Conservation (phyloP, 2,797 vertebrate genomes). For the Pempheris klunzingeri region DNA sequence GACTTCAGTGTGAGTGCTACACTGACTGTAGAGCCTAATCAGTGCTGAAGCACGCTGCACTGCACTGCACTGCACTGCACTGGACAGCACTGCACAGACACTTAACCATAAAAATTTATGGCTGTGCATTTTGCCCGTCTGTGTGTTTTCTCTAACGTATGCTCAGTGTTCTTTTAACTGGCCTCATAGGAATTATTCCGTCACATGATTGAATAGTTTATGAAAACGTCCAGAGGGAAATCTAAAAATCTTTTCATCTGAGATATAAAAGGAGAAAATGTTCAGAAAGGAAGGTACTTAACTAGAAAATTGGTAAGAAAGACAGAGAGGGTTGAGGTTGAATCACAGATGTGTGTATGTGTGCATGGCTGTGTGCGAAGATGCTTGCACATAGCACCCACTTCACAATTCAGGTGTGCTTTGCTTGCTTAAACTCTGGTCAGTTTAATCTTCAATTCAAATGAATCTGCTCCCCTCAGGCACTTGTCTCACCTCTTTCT, state of each 20-base stretch:
- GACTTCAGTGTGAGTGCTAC: constrained; percentile 5
- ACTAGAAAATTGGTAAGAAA: constrained; percentile 35
- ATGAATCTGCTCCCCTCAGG: constrained; percentile 63
- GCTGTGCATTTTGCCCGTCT: background rate
- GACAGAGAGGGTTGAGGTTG: constrained; percentile 10
- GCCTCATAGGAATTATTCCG: constrained; percentile 38
- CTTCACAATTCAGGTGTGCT: constrained; percentile 57
- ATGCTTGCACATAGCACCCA: constrained; percentile 13
- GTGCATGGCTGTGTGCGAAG: constrained; percentile 1
- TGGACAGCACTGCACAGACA: constrained; percentile 7
- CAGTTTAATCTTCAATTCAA: constrained; percentile 70
- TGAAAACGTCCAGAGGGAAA: constrained; percentile 43
- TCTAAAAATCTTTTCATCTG: constrained; percentile 47
- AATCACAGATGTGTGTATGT: constrained; percentile 11
- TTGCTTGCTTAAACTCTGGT: constrained; percentile 67
- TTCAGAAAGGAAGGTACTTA: constrained; percentile 38
- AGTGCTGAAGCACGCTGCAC: constrained; percentile 14
- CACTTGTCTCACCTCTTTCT: constrained; percentile 58
- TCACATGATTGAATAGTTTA: constrained; percentile 38
- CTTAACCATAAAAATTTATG: constrained; percentile 8
- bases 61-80: constrained; percentile 13
- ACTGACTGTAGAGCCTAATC: constrained; percentile 7
- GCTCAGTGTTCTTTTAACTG: constrained; percentile 37
- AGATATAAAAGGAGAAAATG: constrained; percentile 43
- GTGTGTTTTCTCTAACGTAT: constrained; percentile 25